Evolutionary conservation across 1,140 invertebrate genomes (phyloP).

Genomic region (Centruroides vittatus): DNA sequence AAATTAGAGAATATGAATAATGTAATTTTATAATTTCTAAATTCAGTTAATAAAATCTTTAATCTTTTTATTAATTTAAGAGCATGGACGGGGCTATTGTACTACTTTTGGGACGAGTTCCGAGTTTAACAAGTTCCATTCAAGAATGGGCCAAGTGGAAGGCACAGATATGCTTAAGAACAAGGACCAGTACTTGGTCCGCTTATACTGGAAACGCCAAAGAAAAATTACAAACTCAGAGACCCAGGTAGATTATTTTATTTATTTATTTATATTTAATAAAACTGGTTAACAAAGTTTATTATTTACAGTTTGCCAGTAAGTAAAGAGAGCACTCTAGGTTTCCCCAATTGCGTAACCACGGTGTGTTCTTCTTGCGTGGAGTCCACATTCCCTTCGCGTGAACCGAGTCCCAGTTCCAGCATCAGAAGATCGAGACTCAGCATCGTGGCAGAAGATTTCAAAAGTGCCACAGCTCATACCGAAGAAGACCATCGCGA

Average conservation of each 20-base stretch:
- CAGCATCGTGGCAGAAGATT: slow-evolving; percentile 11
- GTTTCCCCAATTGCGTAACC: neutral
- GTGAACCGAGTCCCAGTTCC: slow-evolving; percentile 1
- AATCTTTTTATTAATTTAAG: slow-evolving; percentile 10
- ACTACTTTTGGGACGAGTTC: slow-evolving; percentile 20
- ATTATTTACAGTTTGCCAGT: neutral
- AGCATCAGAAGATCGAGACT: slow-evolving; percentile 1
- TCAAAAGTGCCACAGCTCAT: neutral
- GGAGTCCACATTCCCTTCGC: neutral
- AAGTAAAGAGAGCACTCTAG: neutral
- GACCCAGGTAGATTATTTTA: slow-evolving; percentile 15
- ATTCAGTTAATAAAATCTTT: neutral
- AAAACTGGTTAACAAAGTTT: neutral
- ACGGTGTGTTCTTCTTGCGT: neutral
- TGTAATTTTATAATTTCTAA: no score
- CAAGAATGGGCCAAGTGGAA: slow-evolving; percentile 23
- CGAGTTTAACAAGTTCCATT: slow-evolving; percentile 16
- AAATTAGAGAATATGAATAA: no score
- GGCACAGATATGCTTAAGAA: slow-evolving; percentile 18
- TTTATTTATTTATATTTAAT: neutral
- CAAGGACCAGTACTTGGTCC: slow-evolving; percentile 23
- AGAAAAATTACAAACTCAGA: slow-evolving; percentile 22
- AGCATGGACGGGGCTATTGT: slow-evolving; percentile 23
- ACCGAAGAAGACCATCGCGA: neutral
- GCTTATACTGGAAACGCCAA: slow-evolving; percentile 20